Percentiles rank a stretch among this genome's conserved stretches.
Conservation (phyloP, 2,888 invertebrate species). For the Standfussiana lucernea region DNA sequence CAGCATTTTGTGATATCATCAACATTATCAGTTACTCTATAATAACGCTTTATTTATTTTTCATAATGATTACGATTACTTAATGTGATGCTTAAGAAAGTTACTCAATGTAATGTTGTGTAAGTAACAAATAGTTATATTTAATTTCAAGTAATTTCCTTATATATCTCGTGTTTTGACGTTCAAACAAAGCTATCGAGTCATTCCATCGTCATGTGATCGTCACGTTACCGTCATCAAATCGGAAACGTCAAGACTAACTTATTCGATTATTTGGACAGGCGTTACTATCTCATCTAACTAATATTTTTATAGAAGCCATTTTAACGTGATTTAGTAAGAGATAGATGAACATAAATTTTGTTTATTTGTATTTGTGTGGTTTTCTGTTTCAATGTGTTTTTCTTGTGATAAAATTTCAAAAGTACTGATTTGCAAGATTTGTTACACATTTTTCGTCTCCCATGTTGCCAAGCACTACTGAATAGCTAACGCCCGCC, state of each 20-base stretch:
- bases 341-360: not conserved
- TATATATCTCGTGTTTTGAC: not conserved
- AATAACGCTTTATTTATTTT: not conserved
- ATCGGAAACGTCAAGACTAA: not conserved
- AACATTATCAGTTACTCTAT: not conserved
- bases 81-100: not conserved
- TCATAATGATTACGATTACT: not conserved
- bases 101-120: not conserved
- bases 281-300: not conserved
- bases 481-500: not conserved
- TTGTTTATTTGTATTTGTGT: not conserved
- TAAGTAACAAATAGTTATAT: not conserved
- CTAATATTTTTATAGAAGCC: not conserved
- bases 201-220: conserved; percentile 1
- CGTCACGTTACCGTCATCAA: not conserved
- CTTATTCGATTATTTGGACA: not conserved
- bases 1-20: not conserved
- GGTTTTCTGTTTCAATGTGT: not conserved
- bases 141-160: not conserved
- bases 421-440: not conserved
- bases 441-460: not conserved
- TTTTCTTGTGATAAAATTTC: too few species aligned
- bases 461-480: not conserved
- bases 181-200: not conserved
- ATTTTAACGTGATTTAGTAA: not conserved